Base-by-base conservation (phyloP, 2,797 vertebrate species). In the Acanthurus lineatus region DNA sequence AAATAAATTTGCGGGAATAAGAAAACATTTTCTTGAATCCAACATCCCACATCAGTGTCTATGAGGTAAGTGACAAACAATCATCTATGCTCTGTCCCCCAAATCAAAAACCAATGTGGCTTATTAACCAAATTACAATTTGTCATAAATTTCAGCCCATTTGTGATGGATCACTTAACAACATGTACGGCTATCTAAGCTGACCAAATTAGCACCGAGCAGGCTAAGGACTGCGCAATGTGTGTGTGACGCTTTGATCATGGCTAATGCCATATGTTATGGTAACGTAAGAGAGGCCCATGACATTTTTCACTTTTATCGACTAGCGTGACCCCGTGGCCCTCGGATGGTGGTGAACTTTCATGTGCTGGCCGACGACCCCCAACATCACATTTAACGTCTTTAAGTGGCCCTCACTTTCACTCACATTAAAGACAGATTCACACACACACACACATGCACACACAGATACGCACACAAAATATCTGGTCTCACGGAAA, bases 291-390 rank as follows among this genome's bases (percentile, higher is more conserved):
- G 83, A 71, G 84, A 84, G 84, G 86, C 89, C 92, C 63, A 47
- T 79, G 85, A 91, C 92, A 92, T 95, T 94, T 93, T 93, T 95
- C 93, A 94, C 90, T 94, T 94, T 94, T 94, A 95, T 93, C 91
- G 92, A 93, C 88, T 80, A 25, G 86, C 42, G 73, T 90, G 91
- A 92, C 92, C 90, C 73, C 49, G 32, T 73, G 92, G 73, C 89
- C 89, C 88, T 88, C 67, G 38, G 91, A 94, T 86, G 88, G 91
- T 73, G 79, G 91, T 91, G 92, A 93, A 92, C 93, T 92, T 92
- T 93, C 87, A 89, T 88, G 88, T 90, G 91, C 83, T 52, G 89
- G 86, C 81, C 78, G 45, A 62, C 84, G 85, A 93, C 90, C 89
- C 89, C 89, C 83, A 87, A 61, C 89, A 61, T 87, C 85, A 92